Conservation (phyloP, 1,140 invertebrate species). For the Caenorhabditis inopinata region DNA sequence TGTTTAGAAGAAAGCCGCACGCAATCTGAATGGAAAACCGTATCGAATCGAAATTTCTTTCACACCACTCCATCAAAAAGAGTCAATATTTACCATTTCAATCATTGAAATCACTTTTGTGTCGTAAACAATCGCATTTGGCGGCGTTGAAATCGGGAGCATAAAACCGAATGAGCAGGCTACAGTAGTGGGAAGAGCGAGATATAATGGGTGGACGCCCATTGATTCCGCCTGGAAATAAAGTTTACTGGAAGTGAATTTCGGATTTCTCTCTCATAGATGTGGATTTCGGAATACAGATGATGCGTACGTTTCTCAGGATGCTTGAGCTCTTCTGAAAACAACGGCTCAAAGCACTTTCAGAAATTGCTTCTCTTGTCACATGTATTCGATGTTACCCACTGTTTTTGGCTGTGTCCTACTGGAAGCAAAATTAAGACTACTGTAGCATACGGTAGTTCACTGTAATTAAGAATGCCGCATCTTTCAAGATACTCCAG, state of each 20-base stretch:
- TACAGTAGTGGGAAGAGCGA: conserved; percentile 80
- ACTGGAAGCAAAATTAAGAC: too few relatives aligned
- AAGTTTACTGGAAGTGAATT: not conserved
- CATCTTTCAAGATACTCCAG: not conserved
- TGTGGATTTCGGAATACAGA: too few relatives aligned
- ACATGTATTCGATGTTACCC: too few relatives aligned
- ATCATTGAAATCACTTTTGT: conserved; percentile 66
- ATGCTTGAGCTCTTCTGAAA: too few relatives aligned
- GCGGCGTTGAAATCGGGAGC: conserved; percentile 64
- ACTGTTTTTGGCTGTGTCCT: too few relatives aligned
- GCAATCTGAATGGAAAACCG: conserved; percentile 23
- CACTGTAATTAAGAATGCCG: not conserved
- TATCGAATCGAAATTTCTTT: too few relatives aligned
- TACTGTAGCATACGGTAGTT: too few relatives aligned
- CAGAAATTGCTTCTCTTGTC: too few relatives aligned
- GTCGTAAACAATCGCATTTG: conserved; percentile 71
- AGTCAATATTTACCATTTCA: conserved; percentile 68
- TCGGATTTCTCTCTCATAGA: too few relatives aligned
- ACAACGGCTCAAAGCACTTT: too few relatives aligned
- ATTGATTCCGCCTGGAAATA: conserved; percentile 69
- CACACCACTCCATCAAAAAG: not conserved
- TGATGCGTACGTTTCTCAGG: too few relatives aligned
- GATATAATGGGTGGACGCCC: conserved; percentile 77
- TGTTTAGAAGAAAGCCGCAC: conserved; percentile 45
- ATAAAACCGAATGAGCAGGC: conserved; percentile 78